Evolutionary conservation across 2,888 invertebrate genomes (phyloP), one percentile per base, ranked within the genome.

Genomic region (Chironomus tentans): DNA sequence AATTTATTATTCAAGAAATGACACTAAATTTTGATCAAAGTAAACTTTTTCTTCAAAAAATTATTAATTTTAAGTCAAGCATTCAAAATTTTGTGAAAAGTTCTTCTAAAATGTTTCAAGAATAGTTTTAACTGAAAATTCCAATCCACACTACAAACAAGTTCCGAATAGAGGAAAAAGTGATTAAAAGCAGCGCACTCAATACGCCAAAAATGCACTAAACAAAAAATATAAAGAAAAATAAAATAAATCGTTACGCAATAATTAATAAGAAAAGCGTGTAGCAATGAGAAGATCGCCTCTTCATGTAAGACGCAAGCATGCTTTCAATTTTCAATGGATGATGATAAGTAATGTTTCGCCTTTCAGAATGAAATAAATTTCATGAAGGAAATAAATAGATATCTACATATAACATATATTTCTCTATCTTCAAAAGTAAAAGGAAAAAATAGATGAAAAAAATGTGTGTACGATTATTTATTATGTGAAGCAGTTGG

Each of bases 401-500:
- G 38, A 38, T 38, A 38, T 38, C 38, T 38, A 38, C 38, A 38
- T 38, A 38, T 38, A 38, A 38, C 38, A 38, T 38, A 38, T 38
- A 38, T 38, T 38, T 38, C 38, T 38, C 38, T 38, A 38, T 38
- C 38, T 38, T 61, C 22, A 48, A 15, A n/a, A 15, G 24, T 62
- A 50, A 18, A 24, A 65, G 10, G 62, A 72, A 28, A 28, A 38
- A 28, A 61, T 24, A 22, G 4, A 50, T 48, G 38, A 62, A 38
- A 28, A 72, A 62, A 22, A 65, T 24, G 24, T 72, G 72, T 62
- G 61, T 18, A 62, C 72, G 72, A 72, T 72, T 72, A 72, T 72
- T 72, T 72, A 72, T 72, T 72, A 62, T 46, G 38, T 21, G 62
- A 72, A 61, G 61, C 72, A 72, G 72, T 72, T 72, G 72, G 72